Evolutionary conservation across 2,888 invertebrate species (phyloP).

Genomic region (Drosophila flavopinicola): DNA sequence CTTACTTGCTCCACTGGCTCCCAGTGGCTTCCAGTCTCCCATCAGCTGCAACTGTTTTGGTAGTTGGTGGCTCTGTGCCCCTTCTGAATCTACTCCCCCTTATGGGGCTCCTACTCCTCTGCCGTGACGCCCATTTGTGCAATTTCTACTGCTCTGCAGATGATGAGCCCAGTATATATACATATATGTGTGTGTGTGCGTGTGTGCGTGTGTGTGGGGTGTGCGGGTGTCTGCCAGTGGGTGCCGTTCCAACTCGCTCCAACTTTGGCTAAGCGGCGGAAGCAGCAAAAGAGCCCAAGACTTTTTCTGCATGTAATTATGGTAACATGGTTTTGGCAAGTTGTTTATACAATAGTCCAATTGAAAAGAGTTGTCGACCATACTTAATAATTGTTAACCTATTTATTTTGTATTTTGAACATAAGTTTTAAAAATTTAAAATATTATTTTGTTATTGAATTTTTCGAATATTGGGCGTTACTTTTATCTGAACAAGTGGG

Average conservation of each 20-base stretch:
- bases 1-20: conserved; percentile 15
- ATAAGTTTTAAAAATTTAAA: too few relatives aligned
- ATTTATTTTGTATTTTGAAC: too few relatives aligned
- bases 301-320: conserved; percentile 82
- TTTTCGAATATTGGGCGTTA: too few relatives aligned
- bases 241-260: conserved; percentile 12
- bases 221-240: conserved; percentile 24
- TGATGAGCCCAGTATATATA: conserved; percentile 44
- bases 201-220: conserved; percentile 20
- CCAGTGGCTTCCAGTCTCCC: background rate
- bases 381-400: too few relatives aligned
- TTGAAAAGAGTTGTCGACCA: conserved; percentile 48
- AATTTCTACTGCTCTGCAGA: conserved; percentile 45
- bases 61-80: conserved; percentile 49
- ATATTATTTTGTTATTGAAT: too few relatives aligned
- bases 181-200: conserved; percentile 10
- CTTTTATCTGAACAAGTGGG: too few relatives aligned
- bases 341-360: conserved; percentile 38
- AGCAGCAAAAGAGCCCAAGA: conserved; percentile 45
- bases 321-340: conserved; percentile 80
- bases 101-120: conserved; percentile 4
- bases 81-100: background rate
- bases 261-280: conserved; percentile 59
- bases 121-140: conserved; percentile 73
- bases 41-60: conserved; percentile 75